Evolutionary conservation across 2,797 vertebrate genomes (phyloP).

Genomic region (Takifugu rubripes): DNA sequence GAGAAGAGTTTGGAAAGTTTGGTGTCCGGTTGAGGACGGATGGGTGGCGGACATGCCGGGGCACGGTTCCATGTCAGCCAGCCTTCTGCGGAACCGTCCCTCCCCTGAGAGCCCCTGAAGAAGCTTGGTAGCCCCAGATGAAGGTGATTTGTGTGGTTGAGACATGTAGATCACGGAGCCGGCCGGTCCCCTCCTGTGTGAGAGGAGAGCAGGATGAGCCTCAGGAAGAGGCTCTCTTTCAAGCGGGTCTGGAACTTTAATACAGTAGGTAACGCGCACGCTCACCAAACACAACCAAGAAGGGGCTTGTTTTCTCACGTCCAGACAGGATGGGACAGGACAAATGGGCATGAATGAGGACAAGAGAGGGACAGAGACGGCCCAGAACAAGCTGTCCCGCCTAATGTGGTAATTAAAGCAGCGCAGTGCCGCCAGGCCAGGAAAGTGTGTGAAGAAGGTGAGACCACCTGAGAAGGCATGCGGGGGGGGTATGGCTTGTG

Average conservation of each 20-base stretch:
- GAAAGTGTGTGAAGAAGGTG: constrained; percentile 19
- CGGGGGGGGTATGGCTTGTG: constrained; percentile 1
- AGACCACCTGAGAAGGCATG: constrained; percentile 24
- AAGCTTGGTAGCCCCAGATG: constrained; percentile 16
- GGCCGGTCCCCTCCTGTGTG: constrained; percentile 45
- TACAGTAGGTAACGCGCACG: constrained; percentile 68
- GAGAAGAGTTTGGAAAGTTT: constrained; percentile 7
- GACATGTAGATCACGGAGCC: constrained; percentile 56
- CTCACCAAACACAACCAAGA: neutral
- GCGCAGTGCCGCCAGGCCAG: too few relatives aligned
- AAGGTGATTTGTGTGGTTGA: constrained; percentile 18
- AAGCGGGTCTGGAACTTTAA: constrained; percentile 79
- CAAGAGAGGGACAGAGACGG: neutral
- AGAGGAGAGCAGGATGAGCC: constrained; percentile 76
- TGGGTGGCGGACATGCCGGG: constrained; percentile 23
- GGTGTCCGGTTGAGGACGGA: neutral
- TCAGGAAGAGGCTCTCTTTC: constrained; percentile 82
- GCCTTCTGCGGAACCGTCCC: constrained; percentile 30
- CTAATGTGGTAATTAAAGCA: neutral
- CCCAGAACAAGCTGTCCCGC: neutral
- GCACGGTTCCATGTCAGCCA: constrained; percentile 37
- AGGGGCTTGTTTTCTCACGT: neutral
- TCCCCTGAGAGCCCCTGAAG: constrained; percentile 22
- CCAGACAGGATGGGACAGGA: neutral
- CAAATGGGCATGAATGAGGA: constrained; percentile 15